Percentiles rank a stretch among this genome's conserved stretches.
Evolutionary conservation across 1,140 invertebrate species (phyloP).

Genomic region (Brachionus rotundiformis): DNA sequence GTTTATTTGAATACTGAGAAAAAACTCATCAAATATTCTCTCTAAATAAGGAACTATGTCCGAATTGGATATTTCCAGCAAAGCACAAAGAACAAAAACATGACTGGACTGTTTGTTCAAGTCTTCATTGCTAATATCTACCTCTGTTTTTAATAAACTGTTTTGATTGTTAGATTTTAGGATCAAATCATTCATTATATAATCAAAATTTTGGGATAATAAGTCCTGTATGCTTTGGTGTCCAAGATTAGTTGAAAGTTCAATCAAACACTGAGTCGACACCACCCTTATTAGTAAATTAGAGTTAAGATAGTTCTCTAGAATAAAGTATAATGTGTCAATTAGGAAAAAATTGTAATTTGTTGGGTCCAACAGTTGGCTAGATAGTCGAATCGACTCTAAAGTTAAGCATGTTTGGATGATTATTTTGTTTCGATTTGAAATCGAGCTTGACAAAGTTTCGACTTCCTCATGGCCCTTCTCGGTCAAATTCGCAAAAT

Average conservation of each 20-base stretch:
- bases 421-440: conserved; percentile 5
- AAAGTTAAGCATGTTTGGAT: conserved; percentile 24
- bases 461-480: not conserved
- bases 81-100: conserved; percentile 39
- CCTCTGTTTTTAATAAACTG: not conserved
- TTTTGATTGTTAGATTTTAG: conserved; percentile 21
- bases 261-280: conserved; percentile 27
- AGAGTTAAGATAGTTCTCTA: conserved; percentile 20
- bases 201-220: conserved; percentile 36
- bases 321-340: conserved; percentile 17
- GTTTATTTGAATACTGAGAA: conserved; percentile 32
- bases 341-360: conserved; percentile 25
- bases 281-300: conserved; percentile 21
- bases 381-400: not conserved
- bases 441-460: not conserved
- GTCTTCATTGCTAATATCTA: not conserved
- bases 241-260: not conserved
- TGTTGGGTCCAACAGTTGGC: not conserved
- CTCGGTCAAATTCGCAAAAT: not conserved
- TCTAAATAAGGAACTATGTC: conserved; percentile 18
- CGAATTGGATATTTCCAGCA: conserved; percentile 33
- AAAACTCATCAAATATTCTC: conserved; percentile 33
- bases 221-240: conserved; percentile 43
- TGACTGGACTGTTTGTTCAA: conserved; percentile 28
- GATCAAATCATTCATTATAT: conserved; percentile 48